These are phyloP conservation scores for Crepidodera aurea DNA, from an alignment of 2,888 invertebrate genomes.

Conservation along the genomic window DNA sequence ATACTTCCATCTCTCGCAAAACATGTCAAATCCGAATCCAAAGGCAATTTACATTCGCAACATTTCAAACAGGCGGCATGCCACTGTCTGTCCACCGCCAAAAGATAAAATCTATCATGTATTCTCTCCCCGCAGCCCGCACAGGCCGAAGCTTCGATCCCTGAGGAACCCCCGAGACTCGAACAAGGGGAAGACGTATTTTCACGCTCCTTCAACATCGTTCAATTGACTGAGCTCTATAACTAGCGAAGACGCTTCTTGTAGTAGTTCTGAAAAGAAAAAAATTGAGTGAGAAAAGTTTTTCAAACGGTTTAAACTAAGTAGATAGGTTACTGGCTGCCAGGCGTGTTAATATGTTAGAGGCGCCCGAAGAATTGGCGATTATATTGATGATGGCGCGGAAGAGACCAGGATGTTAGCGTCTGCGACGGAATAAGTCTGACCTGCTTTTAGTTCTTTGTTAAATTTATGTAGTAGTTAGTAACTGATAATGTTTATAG, in stretches of 20 bases:
- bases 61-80: conserved; percentile 86
- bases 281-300: conserved; percentile 3
- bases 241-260: conserved; percentile 11
- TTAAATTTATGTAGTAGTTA: neutral
- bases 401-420: conserved; percentile 22
- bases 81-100: conserved; percentile 90
- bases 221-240: conserved; percentile 7
- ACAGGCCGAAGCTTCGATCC: conserved; percentile 61
- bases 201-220: conserved; percentile 76
- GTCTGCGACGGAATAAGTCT: conserved; percentile 4
- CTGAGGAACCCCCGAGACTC: conserved; percentile 58
- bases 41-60: conserved; percentile 82
- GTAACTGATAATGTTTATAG: too few relatives aligned
- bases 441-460: conserved; percentile 7
- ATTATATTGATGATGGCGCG: conserved; percentile 13
- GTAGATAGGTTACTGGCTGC: conserved; percentile 12
- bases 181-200: conserved; percentile 61
- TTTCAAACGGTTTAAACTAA: neutral
- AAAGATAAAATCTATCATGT: conserved; percentile 72
- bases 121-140: conserved; percentile 72
- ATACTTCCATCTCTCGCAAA: conserved; percentile 90
- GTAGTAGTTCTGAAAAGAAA: conserved; percentile 1
- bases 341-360: conserved; percentile 25
- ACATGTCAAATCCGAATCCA: conserved; percentile 88
- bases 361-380: conserved; percentile 41